These are phyloP conservation scores for Rhinogobius similis DNA, from an alignment of 2,113 vertebrate genomes.

Conservation along the genomic window DNA sequence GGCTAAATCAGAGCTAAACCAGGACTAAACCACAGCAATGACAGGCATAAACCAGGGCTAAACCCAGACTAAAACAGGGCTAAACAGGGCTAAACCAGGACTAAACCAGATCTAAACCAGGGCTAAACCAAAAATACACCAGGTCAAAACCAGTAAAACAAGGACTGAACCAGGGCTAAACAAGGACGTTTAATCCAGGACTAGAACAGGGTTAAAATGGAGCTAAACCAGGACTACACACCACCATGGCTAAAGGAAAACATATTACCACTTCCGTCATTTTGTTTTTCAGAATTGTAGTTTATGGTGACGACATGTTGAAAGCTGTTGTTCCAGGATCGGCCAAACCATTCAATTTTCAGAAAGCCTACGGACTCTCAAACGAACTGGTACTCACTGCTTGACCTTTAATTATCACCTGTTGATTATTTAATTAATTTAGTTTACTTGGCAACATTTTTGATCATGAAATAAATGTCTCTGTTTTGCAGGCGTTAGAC, in stretches of 20 bases:
- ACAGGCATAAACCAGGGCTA: too few relatives aligned
- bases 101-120: too few relatives aligned
- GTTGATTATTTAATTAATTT: background rate
- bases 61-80: too few relatives aligned
- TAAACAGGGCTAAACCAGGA: too few relatives aligned
- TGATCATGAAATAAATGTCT: background rate
- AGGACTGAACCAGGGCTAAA: too few relatives aligned
- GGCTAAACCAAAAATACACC: too few relatives aligned
- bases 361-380: conserved; percentile 60
- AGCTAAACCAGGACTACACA: background rate
- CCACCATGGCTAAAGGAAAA: background rate
- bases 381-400: conserved; percentile 58
- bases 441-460: too few relatives aligned
- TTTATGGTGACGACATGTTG: conserved; percentile 76
- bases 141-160: too few relatives aligned
- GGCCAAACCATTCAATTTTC: conserved; percentile 82
- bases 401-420: background rate
- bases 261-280: background rate
- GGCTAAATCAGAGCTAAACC: background rate
- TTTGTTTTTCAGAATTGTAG: conserved; percentile 76
- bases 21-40: too few relatives aligned
- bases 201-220: too few relatives aligned
- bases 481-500: conserved; percentile 59
- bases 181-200: too few relatives aligned
- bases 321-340: conserved; percentile 65